Evolutionary conservation across 2,888 invertebrate genomes (phyloP).

Genomic region (Heliconius sara): DNA sequence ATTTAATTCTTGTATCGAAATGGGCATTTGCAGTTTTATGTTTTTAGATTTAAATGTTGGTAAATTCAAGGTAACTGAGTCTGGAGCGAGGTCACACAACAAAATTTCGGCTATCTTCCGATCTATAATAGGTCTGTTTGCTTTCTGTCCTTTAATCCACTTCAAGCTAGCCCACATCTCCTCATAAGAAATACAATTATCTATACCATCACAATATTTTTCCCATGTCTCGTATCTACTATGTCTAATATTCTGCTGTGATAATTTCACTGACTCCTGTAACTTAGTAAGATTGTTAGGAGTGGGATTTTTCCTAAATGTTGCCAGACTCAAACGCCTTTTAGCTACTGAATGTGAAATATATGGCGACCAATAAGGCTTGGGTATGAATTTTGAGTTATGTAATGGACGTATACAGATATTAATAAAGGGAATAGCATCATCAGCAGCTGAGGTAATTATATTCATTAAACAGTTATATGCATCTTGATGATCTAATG

Average conservation of each 20-base stretch:
- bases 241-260: background rate
- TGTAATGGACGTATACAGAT: background rate
- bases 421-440: background rate
- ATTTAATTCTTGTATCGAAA: conserved; percentile 3
- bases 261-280: background rate
- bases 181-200: background rate
- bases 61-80: background rate
- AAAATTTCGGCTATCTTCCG: background rate
- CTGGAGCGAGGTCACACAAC: background rate
- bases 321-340: conserved; percentile 43
- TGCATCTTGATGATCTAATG: background rate
- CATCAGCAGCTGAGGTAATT: background rate
- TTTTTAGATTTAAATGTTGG: background rate
- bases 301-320: conserved; percentile 48
- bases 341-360: conserved; percentile 46
- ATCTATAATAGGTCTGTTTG: background rate
- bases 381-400: background rate
- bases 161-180: background rate
- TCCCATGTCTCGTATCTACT: background rate
- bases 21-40: background rate
- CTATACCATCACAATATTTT: conserved; percentile 1
- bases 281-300: conserved; percentile 31
- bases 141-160: background rate
- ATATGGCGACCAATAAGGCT: conserved; percentile 12
- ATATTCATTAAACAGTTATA: background rate